Conservation (phyloP, 2,113 vertebrate genomes). For the Chiloscyllium plagiosum region DNA sequence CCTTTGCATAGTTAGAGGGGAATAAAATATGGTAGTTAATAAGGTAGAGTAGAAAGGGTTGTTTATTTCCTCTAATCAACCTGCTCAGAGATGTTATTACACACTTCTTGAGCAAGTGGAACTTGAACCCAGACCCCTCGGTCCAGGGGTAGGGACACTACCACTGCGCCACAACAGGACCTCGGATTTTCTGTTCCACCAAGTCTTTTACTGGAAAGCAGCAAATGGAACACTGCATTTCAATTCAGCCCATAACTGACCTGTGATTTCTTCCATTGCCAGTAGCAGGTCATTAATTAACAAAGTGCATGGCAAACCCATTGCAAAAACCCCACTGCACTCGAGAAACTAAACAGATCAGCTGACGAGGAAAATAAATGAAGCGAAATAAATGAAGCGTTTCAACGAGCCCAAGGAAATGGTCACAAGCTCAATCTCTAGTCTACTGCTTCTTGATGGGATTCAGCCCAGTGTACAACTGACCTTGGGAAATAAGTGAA, state of each 20-base stretch:
- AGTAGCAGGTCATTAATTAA: background rate
- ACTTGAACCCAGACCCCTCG: no score
- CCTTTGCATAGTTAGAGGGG: background rate
- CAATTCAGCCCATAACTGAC: background rate
- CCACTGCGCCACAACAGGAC: no score
- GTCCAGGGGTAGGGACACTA: no score
- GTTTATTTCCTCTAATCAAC: background rate
- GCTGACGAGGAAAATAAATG: background rate
- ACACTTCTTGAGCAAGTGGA: no score
- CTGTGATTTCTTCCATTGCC: background rate
- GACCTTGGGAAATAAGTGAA: background rate
- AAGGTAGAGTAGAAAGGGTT: background rate
- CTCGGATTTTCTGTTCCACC: background rate
- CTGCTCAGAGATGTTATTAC: no score
- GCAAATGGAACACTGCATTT: background rate
- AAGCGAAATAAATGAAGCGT: background rate
- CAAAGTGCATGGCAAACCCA: background rate
- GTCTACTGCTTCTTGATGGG: background rate
- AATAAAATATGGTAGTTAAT: background rate
- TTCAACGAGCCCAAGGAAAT: background rate
- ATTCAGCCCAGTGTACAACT: background rate
- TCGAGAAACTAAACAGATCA: background rate
- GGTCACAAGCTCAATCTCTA: background rate
- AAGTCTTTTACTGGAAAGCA: background rate
- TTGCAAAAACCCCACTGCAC: background rate